phyloP scores from a whole-genome alignment of 2,113 vertebrate genomes.

The Notothenia coriiceps region DNA sequence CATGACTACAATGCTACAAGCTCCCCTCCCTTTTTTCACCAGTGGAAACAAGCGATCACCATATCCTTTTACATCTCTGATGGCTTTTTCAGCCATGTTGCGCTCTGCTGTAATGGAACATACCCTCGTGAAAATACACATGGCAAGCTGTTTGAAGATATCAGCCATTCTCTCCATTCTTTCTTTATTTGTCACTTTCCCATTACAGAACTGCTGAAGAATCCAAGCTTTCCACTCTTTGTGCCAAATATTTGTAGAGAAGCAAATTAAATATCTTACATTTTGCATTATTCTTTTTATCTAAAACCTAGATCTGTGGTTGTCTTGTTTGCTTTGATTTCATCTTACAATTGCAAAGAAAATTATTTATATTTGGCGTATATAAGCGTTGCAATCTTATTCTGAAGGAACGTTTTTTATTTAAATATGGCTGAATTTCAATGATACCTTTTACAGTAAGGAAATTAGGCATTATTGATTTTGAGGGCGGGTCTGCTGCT shows the following conservation, averaged over 20 bases:
- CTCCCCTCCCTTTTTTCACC: slow-evolving; percentile 61
- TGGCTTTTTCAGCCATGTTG: slow-evolving; percentile 77
- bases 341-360: background rate
- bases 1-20: slow-evolving; percentile 61
- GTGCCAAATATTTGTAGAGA: slow-evolving; percentile 41
- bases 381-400: background rate
- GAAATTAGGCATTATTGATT: background rate
- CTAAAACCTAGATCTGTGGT: no score
- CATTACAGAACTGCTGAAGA: slow-evolving; percentile 53
- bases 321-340: background rate
- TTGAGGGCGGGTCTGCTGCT: no score
- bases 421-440: background rate
- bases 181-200: slow-evolving; percentile 12
- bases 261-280: slow-evolving; percentile 5
- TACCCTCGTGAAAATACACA: slow-evolving; percentile 70
- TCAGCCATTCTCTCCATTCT: slow-evolving; percentile 38
- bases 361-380: background rate
- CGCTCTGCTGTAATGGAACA: slow-evolving; percentile 76
- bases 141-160: slow-evolving; percentile 68
- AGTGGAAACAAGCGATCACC: slow-evolving; percentile 81
- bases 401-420: background rate
- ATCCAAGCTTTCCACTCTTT: slow-evolving; percentile 42
- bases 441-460: background rate
- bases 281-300: background rate
- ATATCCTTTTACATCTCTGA: slow-evolving; percentile 77